Base-by-base conservation (phyloP, 2,888 invertebrate species). In the Cephalotes varians region DNA sequence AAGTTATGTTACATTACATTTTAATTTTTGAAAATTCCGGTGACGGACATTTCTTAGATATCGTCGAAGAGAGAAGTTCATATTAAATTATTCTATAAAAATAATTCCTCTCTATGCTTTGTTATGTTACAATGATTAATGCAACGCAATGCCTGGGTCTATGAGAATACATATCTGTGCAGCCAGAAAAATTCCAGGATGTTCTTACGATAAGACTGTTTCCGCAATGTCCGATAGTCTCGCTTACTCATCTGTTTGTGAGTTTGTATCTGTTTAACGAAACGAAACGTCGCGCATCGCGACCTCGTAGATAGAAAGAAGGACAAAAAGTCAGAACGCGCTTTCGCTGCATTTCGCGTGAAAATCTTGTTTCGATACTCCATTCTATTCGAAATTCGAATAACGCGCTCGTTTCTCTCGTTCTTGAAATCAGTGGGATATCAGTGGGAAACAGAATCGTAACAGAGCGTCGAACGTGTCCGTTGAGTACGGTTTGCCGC, bases 161-260 rank as follows among this genome's bases (percentile, higher is more conserved):
- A 56, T n/a, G 51, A 58, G 7, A 49, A 21, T n/a, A 77, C 65
- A 25, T 51, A 25, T 65, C 6, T 80, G 81, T 80, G 44, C 58
- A 40, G n/a, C 7, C 18, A 84, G 62, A 86, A 87, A 88, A 87
- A 81, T 80, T 86, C 60, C 84, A 88, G 88, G 86, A 90, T 88
- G 84, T 77, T 69, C 73, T 67, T 44, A 47, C 4, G 91, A 90
- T 90, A 90, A 91, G 67, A 60, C 85, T 67, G 44, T 84, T 90
- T 90, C 90, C 90, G 91, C 74, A 72, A n/a, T 56, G 49, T 12
- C 34, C 15, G 85, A 88, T 88, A 86, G 71, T 18, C 12, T 31
- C 47, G 82, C 72, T 86, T 82, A 83, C 81, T 88, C 82, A 81
- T 83, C 64, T 69, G 49, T 67, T 81, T 37, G 62, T 31, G 21